Evolutionary conservation across 2,888 invertebrate species (phyloP).

Genomic region (Drosophila greeni): DNA sequence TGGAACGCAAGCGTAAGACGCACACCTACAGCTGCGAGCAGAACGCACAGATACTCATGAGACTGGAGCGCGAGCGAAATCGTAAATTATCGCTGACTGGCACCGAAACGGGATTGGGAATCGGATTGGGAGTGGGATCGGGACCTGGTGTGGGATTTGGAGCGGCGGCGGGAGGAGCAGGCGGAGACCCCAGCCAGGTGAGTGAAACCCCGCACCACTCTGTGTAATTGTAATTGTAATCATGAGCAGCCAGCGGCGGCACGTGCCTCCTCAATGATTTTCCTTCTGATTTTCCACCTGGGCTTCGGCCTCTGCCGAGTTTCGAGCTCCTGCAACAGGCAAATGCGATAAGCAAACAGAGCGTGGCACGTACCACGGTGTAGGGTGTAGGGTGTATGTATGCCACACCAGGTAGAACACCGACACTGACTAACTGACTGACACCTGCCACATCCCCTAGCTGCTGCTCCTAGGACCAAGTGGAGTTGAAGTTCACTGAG

Average conservation of each 20-base stretch:
- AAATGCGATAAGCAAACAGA: conserved; percentile 64
- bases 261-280: conserved; percentile 41
- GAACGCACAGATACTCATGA: conserved; percentile 79
- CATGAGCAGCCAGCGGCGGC: conserved; percentile 51
- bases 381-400: not conserved
- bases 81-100: conserved; percentile 73
- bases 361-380: conserved; percentile 56
- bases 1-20: conserved; percentile 79
- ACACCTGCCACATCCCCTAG: conserved; percentile 29
- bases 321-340: conserved; percentile 47
- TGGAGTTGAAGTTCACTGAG: conserved; percentile 17
- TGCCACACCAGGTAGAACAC: not conserved
- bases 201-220: conserved; percentile 37
- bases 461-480: not conserved
- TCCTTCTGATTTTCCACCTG: not conserved
- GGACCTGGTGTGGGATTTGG: not conserved
- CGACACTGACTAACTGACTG: conserved; percentile 17
- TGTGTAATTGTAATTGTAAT: conserved; percentile 58
- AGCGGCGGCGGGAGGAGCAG: conserved; percentile 1
- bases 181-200: conserved; percentile 61
- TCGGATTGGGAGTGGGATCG: conserved; percentile 14
- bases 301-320: not conserved
- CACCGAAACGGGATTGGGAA: conserved; percentile 19
- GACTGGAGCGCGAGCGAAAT: conserved; percentile 78
- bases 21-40: conserved; percentile 80